Base-by-base conservation (phyloP, 1,140 invertebrate species). In the Zaprionus vittiger region DNA sequence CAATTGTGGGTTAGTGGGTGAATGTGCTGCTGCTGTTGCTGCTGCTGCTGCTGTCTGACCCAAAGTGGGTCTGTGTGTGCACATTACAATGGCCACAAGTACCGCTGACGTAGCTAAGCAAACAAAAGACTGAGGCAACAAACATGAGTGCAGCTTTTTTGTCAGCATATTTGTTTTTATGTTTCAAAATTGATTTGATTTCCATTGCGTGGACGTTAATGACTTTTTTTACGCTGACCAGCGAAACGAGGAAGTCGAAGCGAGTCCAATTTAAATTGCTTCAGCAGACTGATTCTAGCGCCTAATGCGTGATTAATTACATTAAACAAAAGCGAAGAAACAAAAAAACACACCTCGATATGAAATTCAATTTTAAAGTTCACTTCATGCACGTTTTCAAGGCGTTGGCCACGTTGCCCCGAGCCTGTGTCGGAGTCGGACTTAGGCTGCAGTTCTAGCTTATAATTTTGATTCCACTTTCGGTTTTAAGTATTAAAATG, bases 1-100 rank as follows among this genome's bases (percentile, higher is more conserved):
- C 69, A 73, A 84, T 89, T 89, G 84, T 90, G 84, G 84, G 84
- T 89, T 89, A 89, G 83, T 89, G 84, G 84, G 84, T 89, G 85
- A 90, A 90, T 90, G 84, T 87, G 83, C 73, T 17, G 41, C 41
- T 15, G 38, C 5, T 6, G 38, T 15, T n/a, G 41, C n/a, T 11
- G n/a, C n/a, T n/a, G 41, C n/a, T 17, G 41, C 41, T 17, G 41
- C 72, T 73, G 20, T 83, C 41, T 74, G 65, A 77, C 76, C 83
- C 79, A 86, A 69, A 20, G 47, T 49, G 47, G 47, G 47, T 49
- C 7, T 49, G 47, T 52, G 66, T 63, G 65, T 70, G 72, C 66
- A 75, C 70, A 89, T 83, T 89, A 80, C 80, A 89, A 86, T 89
- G 73, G 73, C 60, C 80, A 66, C 64, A 67, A 80, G 56, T 57